Conservation (phyloP, 2,888 invertebrate genomes). For the Fabriciana adippe region DNA sequence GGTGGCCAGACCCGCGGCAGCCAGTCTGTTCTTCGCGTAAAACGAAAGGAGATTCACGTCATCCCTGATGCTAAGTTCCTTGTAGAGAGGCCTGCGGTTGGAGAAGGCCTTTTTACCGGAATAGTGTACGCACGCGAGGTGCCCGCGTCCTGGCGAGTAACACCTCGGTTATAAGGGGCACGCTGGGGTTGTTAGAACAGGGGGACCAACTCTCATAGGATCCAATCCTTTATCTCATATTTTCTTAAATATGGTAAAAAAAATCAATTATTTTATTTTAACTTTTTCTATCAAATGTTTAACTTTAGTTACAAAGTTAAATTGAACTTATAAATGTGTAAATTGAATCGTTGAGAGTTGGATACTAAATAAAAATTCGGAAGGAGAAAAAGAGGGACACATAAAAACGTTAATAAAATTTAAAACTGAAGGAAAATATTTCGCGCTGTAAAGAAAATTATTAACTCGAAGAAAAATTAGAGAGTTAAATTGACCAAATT, state of each 20-base stretch:
- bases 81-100: slow-evolving; percentile 87
- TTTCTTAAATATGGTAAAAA: no score
- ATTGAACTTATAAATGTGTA: not conserved
- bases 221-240: not conserved
- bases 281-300: not conserved
- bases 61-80: slow-evolving; percentile 89
- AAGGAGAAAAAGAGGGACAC: slow-evolving; percentile 15
- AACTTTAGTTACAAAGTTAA: not conserved
- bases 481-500: not conserved
- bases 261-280: no score
- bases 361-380: slow-evolving; percentile 5
- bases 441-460: slow-evolving; percentile 5
- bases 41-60: slow-evolving; percentile 94
- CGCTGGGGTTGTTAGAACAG: slow-evolving; percentile 66
- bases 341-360: slow-evolving; percentile 5
- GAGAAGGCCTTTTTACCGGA: slow-evolving; percentile 90
- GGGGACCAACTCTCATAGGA: slow-evolving; percentile 33
- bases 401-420: slow-evolving; percentile 21
- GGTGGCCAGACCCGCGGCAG: slow-evolving; percentile 81
- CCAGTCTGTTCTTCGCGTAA: slow-evolving; percentile 91
- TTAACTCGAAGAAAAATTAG: slow-evolving; percentile 1
- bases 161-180: slow-evolving; percentile 73
- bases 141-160: slow-evolving; percentile 87
- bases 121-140: slow-evolving; percentile 92
- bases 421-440: slow-evolving; percentile 2